Conservation (phyloP, 2,888 invertebrate genomes). For the Oxycera nigricornis region DNA sequence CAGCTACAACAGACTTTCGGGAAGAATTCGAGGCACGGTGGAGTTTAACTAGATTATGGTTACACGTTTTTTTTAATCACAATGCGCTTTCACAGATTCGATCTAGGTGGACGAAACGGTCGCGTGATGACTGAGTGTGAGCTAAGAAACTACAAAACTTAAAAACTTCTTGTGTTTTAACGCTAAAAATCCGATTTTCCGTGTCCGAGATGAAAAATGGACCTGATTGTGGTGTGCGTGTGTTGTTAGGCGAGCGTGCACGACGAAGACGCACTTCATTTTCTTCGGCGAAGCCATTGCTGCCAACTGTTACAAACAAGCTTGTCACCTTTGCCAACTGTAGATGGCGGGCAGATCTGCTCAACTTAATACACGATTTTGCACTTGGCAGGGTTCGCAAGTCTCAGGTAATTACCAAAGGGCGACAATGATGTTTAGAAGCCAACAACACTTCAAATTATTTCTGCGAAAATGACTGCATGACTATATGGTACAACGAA, state of each 20-base stretch:
- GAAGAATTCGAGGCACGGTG: conserved; percentile 44
- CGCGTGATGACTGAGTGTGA: conserved; percentile 12
- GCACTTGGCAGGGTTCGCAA: no score
- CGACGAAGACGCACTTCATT: conserved; percentile 40
- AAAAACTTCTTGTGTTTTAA: conserved; percentile 42
- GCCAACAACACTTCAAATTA: no score
- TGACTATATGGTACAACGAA: no score
- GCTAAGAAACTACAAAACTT: conserved; percentile 44
- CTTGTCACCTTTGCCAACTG: neutral
- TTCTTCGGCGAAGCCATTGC: neutral
- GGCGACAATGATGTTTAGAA: no score
- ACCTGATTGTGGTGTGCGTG: conserved; percentile 43
- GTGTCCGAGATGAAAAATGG: conserved; percentile 42
- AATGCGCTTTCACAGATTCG: conserved; percentile 41
- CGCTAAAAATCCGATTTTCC: conserved; percentile 43
- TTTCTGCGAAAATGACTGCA: no score
- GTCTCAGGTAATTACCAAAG: no score
- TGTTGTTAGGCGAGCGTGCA: conserved; percentile 29
- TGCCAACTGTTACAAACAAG: conserved; percentile 30
- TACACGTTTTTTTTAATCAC: conserved; percentile 44
- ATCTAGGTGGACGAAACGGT: conserved; percentile 41
- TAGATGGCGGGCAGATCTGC: conserved; percentile 1
- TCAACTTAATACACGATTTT: no score
- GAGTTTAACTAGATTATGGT: conserved; percentile 40
- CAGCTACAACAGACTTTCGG: neutral